These are phyloP conservation scores for Labeo rohita DNA, from an alignment of 2,113 vertebrate species.

Conservation along the genomic window DNA sequence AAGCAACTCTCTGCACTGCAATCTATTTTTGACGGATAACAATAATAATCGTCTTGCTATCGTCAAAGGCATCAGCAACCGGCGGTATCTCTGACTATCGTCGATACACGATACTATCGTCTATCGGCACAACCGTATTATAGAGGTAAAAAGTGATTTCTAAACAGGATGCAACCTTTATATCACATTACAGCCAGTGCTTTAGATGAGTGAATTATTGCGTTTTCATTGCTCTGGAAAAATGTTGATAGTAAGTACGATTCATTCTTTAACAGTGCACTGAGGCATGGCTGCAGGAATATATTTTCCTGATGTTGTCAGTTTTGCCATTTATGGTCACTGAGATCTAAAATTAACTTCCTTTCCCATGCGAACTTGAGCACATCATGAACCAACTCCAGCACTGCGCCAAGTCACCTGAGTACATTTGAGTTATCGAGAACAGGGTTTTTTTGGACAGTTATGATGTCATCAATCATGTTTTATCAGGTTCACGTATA, in stretches of 20 bases:
- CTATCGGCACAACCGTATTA: no score
- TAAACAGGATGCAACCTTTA: not conserved
- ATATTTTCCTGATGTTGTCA: not conserved
- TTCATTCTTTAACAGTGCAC: not conserved
- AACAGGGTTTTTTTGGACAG: not conserved
- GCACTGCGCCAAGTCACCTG: not conserved
- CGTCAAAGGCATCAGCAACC: no score
- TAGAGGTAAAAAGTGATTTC: not conserved
- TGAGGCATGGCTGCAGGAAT: not conserved
- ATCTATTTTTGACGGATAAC: no score
- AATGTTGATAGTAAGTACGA: not conserved
- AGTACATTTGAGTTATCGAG: not conserved
- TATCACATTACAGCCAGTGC: not conserved
- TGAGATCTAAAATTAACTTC: not conserved
- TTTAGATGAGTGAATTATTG: not conserved
- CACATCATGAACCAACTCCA: not conserved
- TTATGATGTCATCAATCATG: not conserved
- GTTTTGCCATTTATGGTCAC: slow-evolving; percentile 25
- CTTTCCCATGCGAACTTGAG: not conserved
- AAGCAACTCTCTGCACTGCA: no score
- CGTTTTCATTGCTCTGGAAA: not conserved
- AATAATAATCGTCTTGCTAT: no score
- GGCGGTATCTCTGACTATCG: no score
- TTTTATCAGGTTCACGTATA: not conserved
- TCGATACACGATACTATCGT: no score